These are phyloP conservation scores for Amphimedon queenslandica DNA, from an alignment of 37 sponge, comb jelly and placozoan genomes.

Conservation along the genomic window DNA sequence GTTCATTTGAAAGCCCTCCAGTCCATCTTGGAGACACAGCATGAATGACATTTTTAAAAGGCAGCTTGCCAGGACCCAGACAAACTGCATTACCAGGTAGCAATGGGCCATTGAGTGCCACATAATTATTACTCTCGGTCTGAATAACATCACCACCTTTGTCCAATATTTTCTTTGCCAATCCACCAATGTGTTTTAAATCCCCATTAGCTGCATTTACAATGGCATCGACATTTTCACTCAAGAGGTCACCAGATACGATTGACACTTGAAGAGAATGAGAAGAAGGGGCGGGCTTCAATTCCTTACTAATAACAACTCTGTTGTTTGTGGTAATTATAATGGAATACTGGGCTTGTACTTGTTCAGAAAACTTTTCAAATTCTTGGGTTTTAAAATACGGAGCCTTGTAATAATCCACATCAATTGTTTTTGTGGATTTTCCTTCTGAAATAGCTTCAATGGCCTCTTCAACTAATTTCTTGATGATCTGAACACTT, in stretches of 20 bases:
- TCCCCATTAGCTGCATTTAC: constrained; percentile 86
- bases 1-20: constrained; percentile 34
- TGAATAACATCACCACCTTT: constrained; percentile 71
- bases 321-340: constrained; percentile 10
- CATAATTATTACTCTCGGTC: constrained; percentile 34
- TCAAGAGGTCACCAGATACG: constrained; percentile 40
- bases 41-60: constrained; percentile 75
- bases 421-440: constrained; percentile 4
- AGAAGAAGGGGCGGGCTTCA: constrained; percentile 8
- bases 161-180: constrained; percentile 65
- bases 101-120: constrained; percentile 25
- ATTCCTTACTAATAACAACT: constrained; percentile 1
- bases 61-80: constrained; percentile 58
- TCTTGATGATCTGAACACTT: neutral
- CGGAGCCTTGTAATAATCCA: neutral
- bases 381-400: constrained; percentile 31
- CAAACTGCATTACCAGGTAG: constrained; percentile 48
- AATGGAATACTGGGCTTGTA: constrained; percentile 11
- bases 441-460: constrained; percentile 11
- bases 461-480: neutral
- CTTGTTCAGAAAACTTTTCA: constrained; percentile 9
- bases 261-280: constrained; percentile 35
- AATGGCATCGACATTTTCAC: constrained; percentile 57
- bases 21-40: constrained; percentile 73
- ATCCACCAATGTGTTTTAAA: constrained; percentile 63